phyloP scores from a whole-genome alignment of 2,113 vertebrate genomes.

The Lipotes vexillifer region DNA sequence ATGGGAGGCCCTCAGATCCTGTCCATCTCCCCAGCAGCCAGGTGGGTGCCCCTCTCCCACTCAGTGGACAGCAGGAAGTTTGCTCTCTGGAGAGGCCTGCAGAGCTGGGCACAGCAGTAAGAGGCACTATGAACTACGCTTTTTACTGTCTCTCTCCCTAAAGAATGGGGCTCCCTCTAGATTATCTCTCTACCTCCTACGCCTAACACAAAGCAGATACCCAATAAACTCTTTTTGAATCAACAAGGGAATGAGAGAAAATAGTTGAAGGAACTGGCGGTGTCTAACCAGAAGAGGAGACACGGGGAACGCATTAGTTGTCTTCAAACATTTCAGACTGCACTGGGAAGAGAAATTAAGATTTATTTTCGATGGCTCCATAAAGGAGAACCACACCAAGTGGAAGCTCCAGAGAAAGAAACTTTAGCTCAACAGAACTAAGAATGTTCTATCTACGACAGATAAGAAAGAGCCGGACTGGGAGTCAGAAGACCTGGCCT shows the following conservation, averaged over 20 bases:
- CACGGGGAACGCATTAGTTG: background rate
- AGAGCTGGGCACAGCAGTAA: background rate
- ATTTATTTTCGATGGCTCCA: background rate
- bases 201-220: background rate
- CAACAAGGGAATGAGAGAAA: background rate
- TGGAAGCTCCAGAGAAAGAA: background rate
- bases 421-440: background rate
- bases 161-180: background rate
- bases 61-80: background rate
- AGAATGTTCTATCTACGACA: background rate
- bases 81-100: background rate
- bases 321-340: background rate
- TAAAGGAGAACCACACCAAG: background rate
- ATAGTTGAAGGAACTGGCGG: background rate
- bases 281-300: background rate
- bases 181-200: background rate
- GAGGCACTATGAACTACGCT: background rate
- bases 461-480: background rate
- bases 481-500: background rate
- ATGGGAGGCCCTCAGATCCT: background rate
- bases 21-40: background rate
- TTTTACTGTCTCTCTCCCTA: background rate
- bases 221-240: background rate
- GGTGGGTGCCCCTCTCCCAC: too few relatives aligned
- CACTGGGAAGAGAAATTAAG: background rate